Conservation (phyloP, 2,797 vertebrate species). For the Fistularia commersonii region DNA sequence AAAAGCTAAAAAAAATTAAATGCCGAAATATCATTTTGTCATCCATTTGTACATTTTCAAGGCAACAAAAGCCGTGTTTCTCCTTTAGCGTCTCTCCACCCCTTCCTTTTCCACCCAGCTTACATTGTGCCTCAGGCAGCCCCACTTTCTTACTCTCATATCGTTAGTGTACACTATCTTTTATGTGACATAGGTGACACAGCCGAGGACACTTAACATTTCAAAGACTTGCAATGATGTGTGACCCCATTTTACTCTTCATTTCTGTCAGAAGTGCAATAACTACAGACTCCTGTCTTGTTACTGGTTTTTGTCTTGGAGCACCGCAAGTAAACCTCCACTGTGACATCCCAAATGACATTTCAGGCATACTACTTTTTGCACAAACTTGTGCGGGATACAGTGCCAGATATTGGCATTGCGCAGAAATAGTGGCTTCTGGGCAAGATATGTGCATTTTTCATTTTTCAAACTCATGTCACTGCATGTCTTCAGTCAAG, state of each 20-base stretch:
- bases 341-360: too few relatives aligned
- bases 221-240: constrained; percentile 14
- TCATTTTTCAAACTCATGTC: constrained; percentile 51
- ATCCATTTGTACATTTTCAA: too few relatives aligned
- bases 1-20: too few relatives aligned
- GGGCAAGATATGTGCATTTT: constrained; percentile 30
- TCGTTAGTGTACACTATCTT: constrained; percentile 11
- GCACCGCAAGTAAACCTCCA: constrained; percentile 1
- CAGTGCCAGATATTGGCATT: too few relatives aligned
- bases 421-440: too few relatives aligned
- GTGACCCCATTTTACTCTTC: neutral
- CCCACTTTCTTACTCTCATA: neutral
- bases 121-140: constrained; percentile 12
- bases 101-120: too few relatives aligned
- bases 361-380: too few relatives aligned
- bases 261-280: constrained; percentile 17
- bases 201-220: constrained; percentile 15
- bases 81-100: too few relatives aligned
- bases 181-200: constrained; percentile 27
- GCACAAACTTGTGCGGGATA: too few relatives aligned
- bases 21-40: too few relatives aligned
- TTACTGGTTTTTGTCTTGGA: constrained; percentile 24
- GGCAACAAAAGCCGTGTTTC: too few relatives aligned
- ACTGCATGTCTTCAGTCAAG: constrained; percentile 28
- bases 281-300: constrained; percentile 1